A percentile compares a stretch with the other conserved stretches of the same genome.
Conservation (phyloP, 1,140 invertebrate species). For the Stenopsyche tienmushanensis region DNA sequence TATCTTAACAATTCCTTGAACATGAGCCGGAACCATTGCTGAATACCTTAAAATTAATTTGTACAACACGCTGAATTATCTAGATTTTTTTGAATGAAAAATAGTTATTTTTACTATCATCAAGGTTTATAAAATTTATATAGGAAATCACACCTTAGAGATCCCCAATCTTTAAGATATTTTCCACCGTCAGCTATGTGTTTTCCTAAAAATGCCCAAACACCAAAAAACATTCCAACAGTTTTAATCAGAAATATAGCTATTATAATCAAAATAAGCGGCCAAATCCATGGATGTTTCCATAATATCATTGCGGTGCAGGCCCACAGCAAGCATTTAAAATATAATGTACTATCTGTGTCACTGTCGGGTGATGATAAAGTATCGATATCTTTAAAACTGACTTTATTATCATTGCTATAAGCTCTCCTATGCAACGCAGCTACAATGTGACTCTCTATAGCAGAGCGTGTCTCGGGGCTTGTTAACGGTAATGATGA, state of each 20-base stretch:
- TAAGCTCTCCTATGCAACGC: conserved; percentile 49
- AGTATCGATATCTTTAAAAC: background rate
- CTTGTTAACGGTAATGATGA: conserved; percentile 51
- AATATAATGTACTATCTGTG: conserved; percentile 51
- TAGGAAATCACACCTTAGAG: conserved; percentile 49
- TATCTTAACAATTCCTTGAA: conserved; percentile 57
- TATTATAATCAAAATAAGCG: conserved; percentile 52
- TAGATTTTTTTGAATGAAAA: background rate
- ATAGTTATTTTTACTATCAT: no score
- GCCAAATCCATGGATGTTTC: conserved; percentile 55
- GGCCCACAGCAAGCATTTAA: conserved; percentile 52
- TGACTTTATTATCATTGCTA: conserved; percentile 44
- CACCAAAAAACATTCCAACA: conserved; percentile 51
- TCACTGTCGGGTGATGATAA: conserved; percentile 42
- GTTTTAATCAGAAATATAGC: conserved; percentile 52
- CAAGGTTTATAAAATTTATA: no score
- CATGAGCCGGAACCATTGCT: conserved; percentile 57
- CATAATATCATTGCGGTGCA: conserved; percentile 54
- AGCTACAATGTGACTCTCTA: conserved; percentile 49
- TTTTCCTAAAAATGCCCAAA: conserved; percentile 54
- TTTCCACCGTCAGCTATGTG: conserved; percentile 47
- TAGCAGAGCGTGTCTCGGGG: conserved; percentile 45
- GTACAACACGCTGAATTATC: background rate
- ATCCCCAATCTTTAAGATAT: conserved; percentile 50
- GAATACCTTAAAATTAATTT: conserved; percentile 48